phyloP scores from a whole-genome alignment of 2,797 vertebrate species.

The Lutjanus argentimaculatus region DNA sequence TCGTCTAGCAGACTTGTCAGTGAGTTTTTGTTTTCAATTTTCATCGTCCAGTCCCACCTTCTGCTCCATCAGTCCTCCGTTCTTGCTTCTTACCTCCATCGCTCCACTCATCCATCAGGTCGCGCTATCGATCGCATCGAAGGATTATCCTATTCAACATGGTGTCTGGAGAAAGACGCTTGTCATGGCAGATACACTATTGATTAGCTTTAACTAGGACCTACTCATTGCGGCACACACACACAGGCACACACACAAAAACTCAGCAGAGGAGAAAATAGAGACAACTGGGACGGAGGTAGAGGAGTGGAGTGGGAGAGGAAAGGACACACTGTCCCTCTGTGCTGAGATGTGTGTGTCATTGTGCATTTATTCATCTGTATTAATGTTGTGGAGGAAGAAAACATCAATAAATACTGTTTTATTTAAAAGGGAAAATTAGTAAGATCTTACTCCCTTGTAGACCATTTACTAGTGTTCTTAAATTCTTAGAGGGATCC shows the following conservation, averaged over 20 bases:
- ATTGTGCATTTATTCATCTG: slow-evolving; percentile 2
- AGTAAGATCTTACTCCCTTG: background rate
- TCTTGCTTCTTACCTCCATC: slow-evolving; percentile 40
- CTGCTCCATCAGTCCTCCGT: slow-evolving; percentile 24
- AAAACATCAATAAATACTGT: background rate
- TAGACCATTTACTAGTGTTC: background rate
- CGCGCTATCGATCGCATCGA: slow-evolving; percentile 75
- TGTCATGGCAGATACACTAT: slow-evolving; percentile 82
- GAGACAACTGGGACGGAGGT: slow-evolving; percentile 40
- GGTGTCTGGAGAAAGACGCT: slow-evolving; percentile 77
- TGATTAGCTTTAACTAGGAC: slow-evolving; percentile 81
- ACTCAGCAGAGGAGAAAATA: slow-evolving; percentile 50
- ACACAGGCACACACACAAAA: slow-evolving; percentile 1
- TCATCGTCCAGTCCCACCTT: slow-evolving; percentile 39
- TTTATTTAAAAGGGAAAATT: slow-evolving; percentile 19
- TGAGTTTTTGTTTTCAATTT: slow-evolving; percentile 60
- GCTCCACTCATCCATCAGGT: slow-evolving; percentile 77
- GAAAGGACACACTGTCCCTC: slow-evolving; percentile 39
- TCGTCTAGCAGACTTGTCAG: slow-evolving; percentile 39
- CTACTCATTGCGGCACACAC: slow-evolving; percentile 49
- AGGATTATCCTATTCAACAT: slow-evolving; percentile 86
- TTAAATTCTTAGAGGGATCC: background rate
- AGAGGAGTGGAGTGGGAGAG: background rate
- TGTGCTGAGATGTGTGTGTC: slow-evolving; percentile 20
- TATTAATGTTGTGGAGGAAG: background rate